phyloP scores from a whole-genome alignment of 2,888 invertebrate species.

The Microctonus aethiopoides region DNA sequence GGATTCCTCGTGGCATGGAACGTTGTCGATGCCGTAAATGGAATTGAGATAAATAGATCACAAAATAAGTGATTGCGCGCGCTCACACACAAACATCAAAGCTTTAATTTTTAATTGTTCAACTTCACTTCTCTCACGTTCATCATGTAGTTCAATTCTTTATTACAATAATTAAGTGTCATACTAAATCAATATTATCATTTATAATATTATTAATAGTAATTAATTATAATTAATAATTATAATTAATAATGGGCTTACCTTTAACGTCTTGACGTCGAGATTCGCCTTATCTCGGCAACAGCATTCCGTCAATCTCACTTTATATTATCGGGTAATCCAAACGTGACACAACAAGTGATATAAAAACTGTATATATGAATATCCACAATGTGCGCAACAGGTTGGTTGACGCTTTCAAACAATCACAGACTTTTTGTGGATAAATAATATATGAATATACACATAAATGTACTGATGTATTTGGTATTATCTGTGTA shows the following conservation, averaged over 20 bases:
- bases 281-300: conserved; percentile 41
- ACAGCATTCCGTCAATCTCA: conserved; percentile 33
- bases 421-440: conserved; percentile 32
- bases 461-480: background rate
- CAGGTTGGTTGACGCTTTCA: conserved; percentile 47
- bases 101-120: background rate
- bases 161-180: background rate
- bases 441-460: too few species aligned
- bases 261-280: conserved; percentile 44
- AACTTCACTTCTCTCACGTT: background rate
- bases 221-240: conserved; percentile 4
- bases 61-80: conserved; percentile 4
- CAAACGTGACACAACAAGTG: conserved; percentile 50
- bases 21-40: conserved; percentile 35
- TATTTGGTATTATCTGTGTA: background rate
- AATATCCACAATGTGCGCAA: conserved; percentile 39
- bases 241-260: conserved; percentile 21
- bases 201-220: background rate
- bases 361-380: conserved; percentile 2
- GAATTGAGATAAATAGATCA: conserved; percentile 40
- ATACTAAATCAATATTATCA: background rate
- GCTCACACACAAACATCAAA: background rate
- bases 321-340: conserved; percentile 56
- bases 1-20: conserved; percentile 41
- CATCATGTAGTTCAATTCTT: background rate